Evolutionary conservation across 2,113 vertebrate species (phyloP).

Genomic region (Melanotaenia duboulayi): DNA sequence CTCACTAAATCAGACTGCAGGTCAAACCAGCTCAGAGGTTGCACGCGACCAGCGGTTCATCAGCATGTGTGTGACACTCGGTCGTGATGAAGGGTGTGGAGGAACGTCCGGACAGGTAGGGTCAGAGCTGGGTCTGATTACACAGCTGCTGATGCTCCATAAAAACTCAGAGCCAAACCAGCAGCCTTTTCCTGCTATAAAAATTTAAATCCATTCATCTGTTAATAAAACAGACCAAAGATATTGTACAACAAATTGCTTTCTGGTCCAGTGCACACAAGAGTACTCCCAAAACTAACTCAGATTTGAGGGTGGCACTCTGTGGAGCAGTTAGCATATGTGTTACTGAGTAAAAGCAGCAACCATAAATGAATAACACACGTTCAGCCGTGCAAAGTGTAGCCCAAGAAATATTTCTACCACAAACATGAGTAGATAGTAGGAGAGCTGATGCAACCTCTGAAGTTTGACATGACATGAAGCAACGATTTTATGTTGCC

Average conservation of each 20-base stretch:
- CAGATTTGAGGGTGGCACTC: constrained; percentile 28
- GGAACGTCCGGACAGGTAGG: constrained; percentile 71
- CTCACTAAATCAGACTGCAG: constrained; percentile 63
- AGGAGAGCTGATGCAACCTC: constrained; percentile 48
- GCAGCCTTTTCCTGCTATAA: constrained; percentile 22
- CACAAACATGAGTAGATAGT: constrained; percentile 42
- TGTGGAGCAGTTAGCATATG: constrained; percentile 20
- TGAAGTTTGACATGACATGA: constrained; percentile 65
- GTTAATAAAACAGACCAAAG: constrained; percentile 28
- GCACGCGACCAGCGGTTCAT: constrained; percentile 67
- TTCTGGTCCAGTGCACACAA: not conserved
- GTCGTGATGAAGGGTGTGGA: constrained; percentile 68
- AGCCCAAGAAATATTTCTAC: constrained; percentile 55
- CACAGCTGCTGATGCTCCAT: constrained; percentile 74
- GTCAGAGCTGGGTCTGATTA: constrained; percentile 76
- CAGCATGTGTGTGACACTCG: constrained; percentile 58
- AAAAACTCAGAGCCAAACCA: constrained; percentile 57
- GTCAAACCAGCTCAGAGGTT: constrained; percentile 43
- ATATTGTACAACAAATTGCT: constrained; percentile 4
- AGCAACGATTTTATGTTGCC: constrained; percentile 75
- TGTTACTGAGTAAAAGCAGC: constrained; percentile 48
- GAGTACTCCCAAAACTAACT: constrained; percentile 19
- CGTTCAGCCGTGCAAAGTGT: constrained; percentile 29
- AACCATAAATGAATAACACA: constrained; percentile 46
- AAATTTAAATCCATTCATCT: constrained; percentile 51